Conservation (phyloP, 2,113 vertebrate genomes). For the Raphicerus campestris region DNA sequence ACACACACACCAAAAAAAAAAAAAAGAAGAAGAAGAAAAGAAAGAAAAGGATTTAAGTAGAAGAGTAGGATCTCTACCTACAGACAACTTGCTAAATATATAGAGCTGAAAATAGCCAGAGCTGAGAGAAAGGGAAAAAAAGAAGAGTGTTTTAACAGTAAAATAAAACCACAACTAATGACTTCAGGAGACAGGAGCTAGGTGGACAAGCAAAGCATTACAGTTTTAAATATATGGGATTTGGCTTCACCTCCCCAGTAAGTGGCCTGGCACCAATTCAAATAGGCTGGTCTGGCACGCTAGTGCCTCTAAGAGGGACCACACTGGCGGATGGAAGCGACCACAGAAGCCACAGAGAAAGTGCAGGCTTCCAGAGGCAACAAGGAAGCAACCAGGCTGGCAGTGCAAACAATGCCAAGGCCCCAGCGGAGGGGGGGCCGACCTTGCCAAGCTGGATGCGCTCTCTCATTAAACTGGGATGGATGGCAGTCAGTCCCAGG, state of each 20-base stretch:
- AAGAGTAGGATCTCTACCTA: slow-evolving; percentile 75
- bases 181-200: slow-evolving; percentile 85
- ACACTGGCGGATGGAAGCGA: slow-evolving; percentile 87
- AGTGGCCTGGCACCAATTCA: slow-evolving; percentile 85
- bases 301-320: slow-evolving; percentile 82
- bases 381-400: slow-evolving; percentile 79
- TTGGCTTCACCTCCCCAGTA: slow-evolving; percentile 84
- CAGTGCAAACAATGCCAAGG: slow-evolving; percentile 74
- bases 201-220: slow-evolving; percentile 83
- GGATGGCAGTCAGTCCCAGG: not conserved
- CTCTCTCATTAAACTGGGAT: slow-evolving; percentile 21
- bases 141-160: slow-evolving; percentile 83
- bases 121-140: slow-evolving; percentile 63
- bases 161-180: slow-evolving; percentile 87
- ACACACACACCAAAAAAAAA: not conserved
- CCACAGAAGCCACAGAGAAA: slow-evolving; percentile 84
- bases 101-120: slow-evolving; percentile 76
- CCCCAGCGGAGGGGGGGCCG: slow-evolving; percentile 43
- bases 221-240: slow-evolving; percentile 85
- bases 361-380: slow-evolving; percentile 83
- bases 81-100: slow-evolving; percentile 75
- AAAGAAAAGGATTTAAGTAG: slow-evolving; percentile 67
- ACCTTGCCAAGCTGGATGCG: slow-evolving; percentile 39
- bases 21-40: not conserved
- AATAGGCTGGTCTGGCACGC: slow-evolving; percentile 83